Conservation (phyloP, 2,888 invertebrate genomes). For the Drosophila parthenogenetica region DNA sequence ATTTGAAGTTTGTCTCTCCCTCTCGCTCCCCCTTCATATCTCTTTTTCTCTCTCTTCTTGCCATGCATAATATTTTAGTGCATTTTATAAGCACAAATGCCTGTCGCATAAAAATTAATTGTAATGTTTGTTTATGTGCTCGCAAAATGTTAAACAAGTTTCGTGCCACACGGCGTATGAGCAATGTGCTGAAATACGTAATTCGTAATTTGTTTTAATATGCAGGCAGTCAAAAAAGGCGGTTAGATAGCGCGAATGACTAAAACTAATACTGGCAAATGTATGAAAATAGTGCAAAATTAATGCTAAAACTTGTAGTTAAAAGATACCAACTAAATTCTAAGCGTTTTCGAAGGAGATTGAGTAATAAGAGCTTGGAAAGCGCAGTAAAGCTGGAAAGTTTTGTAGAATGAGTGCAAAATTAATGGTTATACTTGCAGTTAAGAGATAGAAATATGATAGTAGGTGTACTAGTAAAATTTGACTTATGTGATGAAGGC, state of each 20-base stretch:
- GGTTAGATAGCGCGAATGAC: constrained; percentile 23
- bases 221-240: constrained; percentile 22
- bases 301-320: constrained; percentile 9
- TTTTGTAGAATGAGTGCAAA: background rate
- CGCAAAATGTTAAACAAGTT: constrained; percentile 62
- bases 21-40: background rate
- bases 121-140: constrained; percentile 80
- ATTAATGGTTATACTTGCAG: background rate
- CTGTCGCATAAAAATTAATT: constrained; percentile 81
- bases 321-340: constrained; percentile 26
- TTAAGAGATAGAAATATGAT: background rate
- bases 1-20: constrained; percentile 25
- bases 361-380: constrained; percentile 1
- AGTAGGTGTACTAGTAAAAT: too few relatives aligned
- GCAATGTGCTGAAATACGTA: constrained; percentile 42
- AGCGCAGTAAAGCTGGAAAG: constrained; percentile 10
- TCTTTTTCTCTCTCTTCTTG: constrained; percentile 2
- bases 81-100: constrained; percentile 78
- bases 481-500: too few relatives aligned
- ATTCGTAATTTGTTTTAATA: constrained; percentile 37
- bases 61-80: constrained; percentile 68
- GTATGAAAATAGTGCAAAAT: constrained; percentile 9
- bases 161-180: constrained; percentile 49
- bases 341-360: background rate
- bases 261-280: constrained; percentile 17